Base-by-base conservation (phyloP, 2,888 invertebrate genomes). In the Phytoseiulus persimilis region DNA sequence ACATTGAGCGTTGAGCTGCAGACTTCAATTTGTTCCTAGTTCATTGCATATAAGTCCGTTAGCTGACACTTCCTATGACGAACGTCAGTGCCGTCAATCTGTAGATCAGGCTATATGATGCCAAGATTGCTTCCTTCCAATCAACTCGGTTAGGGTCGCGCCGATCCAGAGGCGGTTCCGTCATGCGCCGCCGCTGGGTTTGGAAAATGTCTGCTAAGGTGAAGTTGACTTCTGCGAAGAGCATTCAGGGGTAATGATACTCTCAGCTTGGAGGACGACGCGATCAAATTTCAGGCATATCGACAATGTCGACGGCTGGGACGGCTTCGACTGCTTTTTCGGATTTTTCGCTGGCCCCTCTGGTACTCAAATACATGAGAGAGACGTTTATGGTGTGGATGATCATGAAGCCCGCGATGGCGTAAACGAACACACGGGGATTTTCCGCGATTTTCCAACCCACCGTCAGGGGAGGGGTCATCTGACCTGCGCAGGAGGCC, bases 401-500 rank as follows among this genome's bases (percentile, higher is more conserved):
- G 32, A 33, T 87, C 87, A 87, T 87, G 87, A n/a, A 87, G 33
- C 32, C 45, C 32, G 87, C 87, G 33, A 87, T 87, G 32, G 45
- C 87, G 18, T 87, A 87, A 39, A 87, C 87, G 32, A 87, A 87
- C 28, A 87, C 45, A 6, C 39, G 32, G 32, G 87, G 87, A 33
- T 87, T 87, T 28, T 28, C 23, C 33, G 11, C 45, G 5, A 87
- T 45, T 45, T n/a, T 39, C 32, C 32, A 45, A 5, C 87, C 87
- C n/a, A 87, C 87, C 14, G 33, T 31, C 1, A 87, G 33, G n/a
- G 87, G 87, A 6, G 87, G 87, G 6, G 39, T 45, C n/a, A 33
- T 87, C 87, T 87, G 87, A 45, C 87, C 87, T 28, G 45, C 31
- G 87, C 87, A 87, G 3, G 87, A 87, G 6, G 87, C 87, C n/a